Evolutionary conservation across 1,140 invertebrate species (phyloP), one percentile per base, ranked within the genome.

Genomic region (Andrena cerasifolii): DNA sequence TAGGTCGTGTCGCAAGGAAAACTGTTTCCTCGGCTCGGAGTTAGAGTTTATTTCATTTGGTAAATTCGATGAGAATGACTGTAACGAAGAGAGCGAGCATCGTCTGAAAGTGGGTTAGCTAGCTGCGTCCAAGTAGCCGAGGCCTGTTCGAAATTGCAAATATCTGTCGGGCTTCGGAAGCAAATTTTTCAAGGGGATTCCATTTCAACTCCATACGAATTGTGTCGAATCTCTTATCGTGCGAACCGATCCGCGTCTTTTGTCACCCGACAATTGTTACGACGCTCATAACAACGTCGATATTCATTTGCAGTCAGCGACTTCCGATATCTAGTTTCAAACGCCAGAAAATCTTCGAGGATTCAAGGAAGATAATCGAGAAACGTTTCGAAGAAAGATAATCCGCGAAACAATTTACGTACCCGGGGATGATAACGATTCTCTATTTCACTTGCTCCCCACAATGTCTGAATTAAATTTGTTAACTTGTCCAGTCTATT

Each of bases 41-140:
- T 40, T 63, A 26, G 63, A 58, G 40, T 56, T 75, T 66, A 75
- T 67, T 75, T 67, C 62, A 75, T 75, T 75, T 75, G 72, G 40
- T 66, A 58, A 67, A 75, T 58, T 75, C 72, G 72, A 75, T 75
- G 72, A 47, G 72, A 75, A 75, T 58, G 51, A 36, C 72, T 75
- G 62, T 67, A 75, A 75, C 53, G 47, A 75, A 67, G 62, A 56
- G 51, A 24, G 40, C 62, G 72, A 75, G 40, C 36, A 36, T 67
- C 28, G 51, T 33, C 10, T n/a, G 51, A 47, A 75, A 75, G 62
- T 75, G 47, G 72, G 72, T 75, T 66, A 66, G 36, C 16, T 18
- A 21, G 45, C 10, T 40, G 8, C 49, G 14, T 36, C 28, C 51
- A 67, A 67, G 51, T 2, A 56, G 28, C 28, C 51, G n/a, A n/a